A percentile compares a stretch with the other conserved stretches of the same genome.
Conservation (phyloP, 2,888 invertebrate species). For the Lasioglossum malachurum region DNA sequence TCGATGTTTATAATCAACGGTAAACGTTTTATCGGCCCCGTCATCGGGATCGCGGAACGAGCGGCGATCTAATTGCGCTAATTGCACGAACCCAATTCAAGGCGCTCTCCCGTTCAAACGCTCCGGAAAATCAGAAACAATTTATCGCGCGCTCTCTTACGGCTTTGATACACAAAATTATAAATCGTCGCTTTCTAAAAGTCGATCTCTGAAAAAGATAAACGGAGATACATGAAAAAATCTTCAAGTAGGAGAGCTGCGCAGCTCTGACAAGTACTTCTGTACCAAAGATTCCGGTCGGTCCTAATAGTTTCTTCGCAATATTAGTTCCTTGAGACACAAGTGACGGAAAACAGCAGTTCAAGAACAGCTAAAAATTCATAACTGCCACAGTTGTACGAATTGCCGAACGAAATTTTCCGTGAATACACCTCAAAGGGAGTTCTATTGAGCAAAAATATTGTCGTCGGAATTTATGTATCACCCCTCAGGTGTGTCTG, state of each 20-base stretch:
- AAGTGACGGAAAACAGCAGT: not conserved
- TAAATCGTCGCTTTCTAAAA: not conserved
- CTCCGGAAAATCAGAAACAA: not conserved
- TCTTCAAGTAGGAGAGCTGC: not conserved
- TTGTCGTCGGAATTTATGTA: not conserved
- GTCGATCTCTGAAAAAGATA: not conserved
- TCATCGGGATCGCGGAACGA: not conserved
- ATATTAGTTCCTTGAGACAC: not conserved
- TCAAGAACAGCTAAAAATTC: not conserved
- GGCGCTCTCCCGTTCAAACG: not conserved
- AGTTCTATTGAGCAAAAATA: not conserved
- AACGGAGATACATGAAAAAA: not conserved
- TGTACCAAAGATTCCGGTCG: no score
- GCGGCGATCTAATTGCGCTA: constrained; percentile 5
- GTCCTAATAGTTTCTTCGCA: no score
- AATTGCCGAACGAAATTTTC: not conserved
- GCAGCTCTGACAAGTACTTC: no score
- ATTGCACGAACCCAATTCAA: not conserved
- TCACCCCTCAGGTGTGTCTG: not conserved
- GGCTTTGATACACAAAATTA: no score
- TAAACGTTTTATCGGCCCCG: constrained; percentile 5
- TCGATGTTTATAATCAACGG: constrained; percentile 22
- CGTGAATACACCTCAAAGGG: not conserved
- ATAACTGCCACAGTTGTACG: not conserved
- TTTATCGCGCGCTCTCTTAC: not conserved